Percentiles rank a stretch among this genome's conserved stretches.
Conservation (phyloP, 2,797 vertebrate species). For the Microcaecilia unicolor region DNA sequence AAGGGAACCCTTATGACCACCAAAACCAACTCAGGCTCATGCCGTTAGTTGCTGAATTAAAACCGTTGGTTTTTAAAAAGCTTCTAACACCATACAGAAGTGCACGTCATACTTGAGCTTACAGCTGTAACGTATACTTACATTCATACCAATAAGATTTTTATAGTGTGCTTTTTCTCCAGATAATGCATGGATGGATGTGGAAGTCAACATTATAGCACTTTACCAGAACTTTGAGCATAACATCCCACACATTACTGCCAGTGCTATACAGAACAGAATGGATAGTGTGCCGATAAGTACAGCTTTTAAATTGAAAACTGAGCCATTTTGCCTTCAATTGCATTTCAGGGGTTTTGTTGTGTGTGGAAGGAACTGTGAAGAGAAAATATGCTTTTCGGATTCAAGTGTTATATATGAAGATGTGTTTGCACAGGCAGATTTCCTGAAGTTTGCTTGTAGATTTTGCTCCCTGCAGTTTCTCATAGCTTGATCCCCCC, state of each 20-base stretch:
- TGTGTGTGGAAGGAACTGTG: conserved; percentile 21
- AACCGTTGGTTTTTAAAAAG: too few relatives aligned
- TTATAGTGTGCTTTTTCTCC: neutral
- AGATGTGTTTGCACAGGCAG: conserved; percentile 9
- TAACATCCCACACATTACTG: conserved; percentile 9
- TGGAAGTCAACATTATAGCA: neutral
- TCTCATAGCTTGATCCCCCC: rapidly evolving
- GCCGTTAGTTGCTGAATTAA: too few relatives aligned
- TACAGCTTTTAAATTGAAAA: conserved; percentile 38
- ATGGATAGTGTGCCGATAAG: conserved; percentile 26
- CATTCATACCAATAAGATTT: neutral
- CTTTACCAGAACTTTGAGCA: conserved; percentile 3
- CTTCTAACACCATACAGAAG: too few relatives aligned
- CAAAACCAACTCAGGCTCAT: too few relatives aligned
- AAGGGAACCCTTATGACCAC: too few relatives aligned
- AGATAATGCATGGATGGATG: neutral
- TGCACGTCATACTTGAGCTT: too few relatives aligned
- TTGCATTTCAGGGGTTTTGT: conserved; percentile 24
- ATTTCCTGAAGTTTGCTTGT: too few relatives aligned
- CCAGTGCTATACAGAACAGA: conserved; percentile 9
- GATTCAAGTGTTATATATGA: conserved; percentile 18
- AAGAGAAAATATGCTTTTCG: conserved; percentile 20
- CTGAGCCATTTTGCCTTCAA: conserved; percentile 37
- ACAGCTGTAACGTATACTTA: too few relatives aligned
- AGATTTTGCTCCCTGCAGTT: neutral